These are phyloP conservation scores for Strigamia crassipes DNA, from an alignment of 2,888 invertebrate genomes.

Conservation along the genomic window DNA sequence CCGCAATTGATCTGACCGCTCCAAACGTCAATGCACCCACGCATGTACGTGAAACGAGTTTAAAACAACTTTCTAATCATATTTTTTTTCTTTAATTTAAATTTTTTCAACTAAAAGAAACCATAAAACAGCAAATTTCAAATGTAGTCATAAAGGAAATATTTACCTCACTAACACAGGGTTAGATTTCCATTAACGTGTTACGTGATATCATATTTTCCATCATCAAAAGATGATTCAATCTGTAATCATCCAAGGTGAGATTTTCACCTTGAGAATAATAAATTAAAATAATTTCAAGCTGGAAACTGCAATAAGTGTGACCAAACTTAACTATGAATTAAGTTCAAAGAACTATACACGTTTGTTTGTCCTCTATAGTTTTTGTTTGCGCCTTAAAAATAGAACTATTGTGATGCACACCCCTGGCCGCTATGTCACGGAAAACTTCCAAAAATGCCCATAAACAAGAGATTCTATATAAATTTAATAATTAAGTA, in stretches of 20 bases:
- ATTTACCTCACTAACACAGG: background rate
- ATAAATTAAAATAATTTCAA: background rate
- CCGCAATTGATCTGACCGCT: background rate
- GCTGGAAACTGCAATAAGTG: background rate
- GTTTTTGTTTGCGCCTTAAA: background rate
- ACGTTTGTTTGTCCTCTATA: background rate
- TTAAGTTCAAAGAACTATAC: constrained; percentile 9
- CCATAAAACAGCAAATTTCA: background rate
- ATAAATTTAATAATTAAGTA: too few species aligned
- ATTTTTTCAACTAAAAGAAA: background rate
- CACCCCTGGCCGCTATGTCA: too few species aligned
- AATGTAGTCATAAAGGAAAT: background rate
- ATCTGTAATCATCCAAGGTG: constrained; percentile 34
- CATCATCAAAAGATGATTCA: constrained; percentile 22
- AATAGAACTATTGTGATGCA: too few species aligned
- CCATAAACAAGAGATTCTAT: background rate
- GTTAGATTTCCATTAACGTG: background rate
- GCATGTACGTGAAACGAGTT: constrained; percentile 9
- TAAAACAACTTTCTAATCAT: background rate
- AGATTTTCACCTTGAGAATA: constrained; percentile 28
- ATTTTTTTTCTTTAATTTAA: background rate
- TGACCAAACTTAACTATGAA: background rate
- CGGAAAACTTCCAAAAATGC: background rate
- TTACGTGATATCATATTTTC: constrained; percentile 19
- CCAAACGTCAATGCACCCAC: background rate